Conservation (phyloP, 2,797 vertebrate genomes). For the Danio choprae region DNA sequence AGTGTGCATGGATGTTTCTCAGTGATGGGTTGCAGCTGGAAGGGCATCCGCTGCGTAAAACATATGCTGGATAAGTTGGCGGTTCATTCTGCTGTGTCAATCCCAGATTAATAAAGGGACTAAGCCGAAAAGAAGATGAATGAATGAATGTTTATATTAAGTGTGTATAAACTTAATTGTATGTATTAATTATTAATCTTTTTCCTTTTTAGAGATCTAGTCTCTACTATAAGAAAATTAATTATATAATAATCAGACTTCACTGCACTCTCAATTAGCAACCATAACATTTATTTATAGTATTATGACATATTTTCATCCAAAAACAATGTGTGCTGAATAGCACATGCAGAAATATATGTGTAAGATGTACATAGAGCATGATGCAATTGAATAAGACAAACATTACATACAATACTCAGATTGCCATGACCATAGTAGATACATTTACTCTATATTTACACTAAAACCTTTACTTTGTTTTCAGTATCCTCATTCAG, state of each 20-base stretch:
- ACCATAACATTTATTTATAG: slow-evolving; percentile 43
- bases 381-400: slow-evolving; percentile 20
- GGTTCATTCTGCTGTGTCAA: too few relatives aligned
- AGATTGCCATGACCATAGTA: slow-evolving; percentile 14
- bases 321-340: slow-evolving; percentile 33
- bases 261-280: slow-evolving; percentile 17
- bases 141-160: too few relatives aligned
- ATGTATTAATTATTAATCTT: too few relatives aligned
- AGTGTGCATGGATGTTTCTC: too few relatives aligned
- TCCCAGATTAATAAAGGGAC: too few relatives aligned
- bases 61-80: too few relatives aligned
- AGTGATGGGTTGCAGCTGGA: too few relatives aligned
- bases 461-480: slow-evolving; percentile 7
- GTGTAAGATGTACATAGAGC: slow-evolving; percentile 25
- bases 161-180: too few relatives aligned
- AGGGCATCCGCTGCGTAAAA: too few relatives aligned
- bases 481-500: background rate
- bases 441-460: slow-evolving; percentile 10
- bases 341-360: slow-evolving; percentile 55
- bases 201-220: too few relatives aligned
- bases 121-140: too few relatives aligned
- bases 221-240: too few relatives aligned
- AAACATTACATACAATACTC: slow-evolving; percentile 27
- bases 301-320: slow-evolving; percentile 51
- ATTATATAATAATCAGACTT: background rate